These are phyloP conservation scores for Athalia rosae DNA, from an alignment of 2,888 invertebrate genomes.

Conservation along the genomic window DNA sequence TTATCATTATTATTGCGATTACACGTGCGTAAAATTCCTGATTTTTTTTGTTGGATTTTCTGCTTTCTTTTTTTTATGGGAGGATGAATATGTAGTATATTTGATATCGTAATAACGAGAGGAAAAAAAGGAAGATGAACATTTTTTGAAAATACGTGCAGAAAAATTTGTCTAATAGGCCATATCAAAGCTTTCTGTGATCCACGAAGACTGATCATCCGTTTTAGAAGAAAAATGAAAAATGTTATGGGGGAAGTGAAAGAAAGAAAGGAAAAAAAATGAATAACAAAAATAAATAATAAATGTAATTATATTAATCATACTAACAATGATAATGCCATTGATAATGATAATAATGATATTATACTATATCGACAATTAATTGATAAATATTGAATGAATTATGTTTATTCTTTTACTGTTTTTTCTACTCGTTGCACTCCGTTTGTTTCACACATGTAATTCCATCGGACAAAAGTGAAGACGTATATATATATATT, in stretches of 20 bases:
- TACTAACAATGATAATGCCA: slow-evolving; percentile 3
- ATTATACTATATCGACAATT: background rate
- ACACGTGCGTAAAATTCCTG: too few species aligned
- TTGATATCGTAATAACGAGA: background rate
- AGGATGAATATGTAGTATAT: too few species aligned
- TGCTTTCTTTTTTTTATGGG: too few species aligned
- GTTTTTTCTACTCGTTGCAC: too few species aligned
- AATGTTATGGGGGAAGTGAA: slow-evolving; percentile 23
- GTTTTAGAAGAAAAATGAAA: slow-evolving; percentile 50
- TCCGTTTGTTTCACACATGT: too few species aligned
- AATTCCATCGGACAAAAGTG: too few species aligned
- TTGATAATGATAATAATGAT: slow-evolving; percentile 22
- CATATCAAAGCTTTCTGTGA: slow-evolving; percentile 73
- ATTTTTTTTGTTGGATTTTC: too few species aligned
- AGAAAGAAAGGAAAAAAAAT: background rate
- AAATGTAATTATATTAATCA: slow-evolving; percentile 55
- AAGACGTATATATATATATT: too few species aligned
- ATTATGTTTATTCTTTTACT: too few species aligned
- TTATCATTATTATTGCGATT: too few species aligned
- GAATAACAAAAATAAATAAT: slow-evolving; percentile 53
- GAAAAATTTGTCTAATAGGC: slow-evolving; percentile 62
- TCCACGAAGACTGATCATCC: slow-evolving; percentile 70
- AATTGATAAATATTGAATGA: too few species aligned
- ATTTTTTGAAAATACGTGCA: slow-evolving; percentile 4
- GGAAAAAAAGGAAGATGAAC: background rate